Evolutionary conservation across 2,113 vertebrate genomes (phyloP), one percentile per base, ranked within the genome.

Genomic region (Cephalopholis sonnerati): DNA sequence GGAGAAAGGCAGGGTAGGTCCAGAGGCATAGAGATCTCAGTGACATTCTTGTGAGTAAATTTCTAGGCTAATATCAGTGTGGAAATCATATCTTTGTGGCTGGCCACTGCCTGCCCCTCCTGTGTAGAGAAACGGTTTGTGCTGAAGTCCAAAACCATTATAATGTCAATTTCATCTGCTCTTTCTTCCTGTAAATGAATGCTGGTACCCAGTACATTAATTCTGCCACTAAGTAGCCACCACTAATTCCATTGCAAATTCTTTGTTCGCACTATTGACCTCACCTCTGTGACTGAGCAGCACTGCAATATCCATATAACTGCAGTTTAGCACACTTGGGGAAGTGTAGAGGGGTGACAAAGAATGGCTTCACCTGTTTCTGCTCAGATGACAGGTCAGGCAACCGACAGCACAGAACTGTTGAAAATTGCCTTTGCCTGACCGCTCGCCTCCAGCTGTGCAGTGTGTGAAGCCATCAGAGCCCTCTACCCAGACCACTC

Each of bases 311-410:
- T 64, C 83, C 75, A 61, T 75, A 41, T 68, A 81, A 82, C 57
- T 76, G 81, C 54, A 62, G 71, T 86, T 86, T 63, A 75, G 71
- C 79, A 82, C 83, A 77, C 67, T 74, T 20, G n/a, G 85, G 59
- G 71, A 82, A 55, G 61, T 81, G 46, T 41, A 36, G 76, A 69
- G 41, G 48, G 67, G 69, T 41, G 7, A 51, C 46, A 77, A 58
- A 65, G 77, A 77, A 82, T 24, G 32, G 48, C 59, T 74, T 64
- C 66, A 78, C 44, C 71, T 74, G 64, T 83, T 87, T 89, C 72
- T 84, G 39, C 66, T 65, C 74, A 77, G 75, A 82, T 66, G 86
- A 89, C 79, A 65, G 82, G 77, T 63, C 84, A 83, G 54, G 46
- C 18, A 36, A 27, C 50, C 15, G 61, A 68, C 67, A 82, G 63